Conservation (phyloP, 2,113 vertebrate species). For the Macroglossus sobrinus region DNA sequence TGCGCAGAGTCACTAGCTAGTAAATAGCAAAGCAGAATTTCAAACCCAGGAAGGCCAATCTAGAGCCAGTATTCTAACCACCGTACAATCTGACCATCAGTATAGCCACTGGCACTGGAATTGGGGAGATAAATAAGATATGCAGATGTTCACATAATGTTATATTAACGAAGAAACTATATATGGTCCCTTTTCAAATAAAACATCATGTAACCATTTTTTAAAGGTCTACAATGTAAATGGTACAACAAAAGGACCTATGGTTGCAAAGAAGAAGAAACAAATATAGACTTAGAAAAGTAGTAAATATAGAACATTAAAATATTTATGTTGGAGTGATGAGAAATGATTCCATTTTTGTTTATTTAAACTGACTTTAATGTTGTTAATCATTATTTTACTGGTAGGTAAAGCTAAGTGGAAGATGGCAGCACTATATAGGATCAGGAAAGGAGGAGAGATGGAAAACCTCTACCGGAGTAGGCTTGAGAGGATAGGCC, state of each 20-base stretch:
- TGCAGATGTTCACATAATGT: neutral
- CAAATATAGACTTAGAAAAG: neutral
- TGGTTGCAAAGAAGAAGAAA: neutral
- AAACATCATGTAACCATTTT: neutral
- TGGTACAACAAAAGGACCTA: neutral
- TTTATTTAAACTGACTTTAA: neutral
- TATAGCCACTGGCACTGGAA: neutral
- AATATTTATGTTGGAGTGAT: neutral
- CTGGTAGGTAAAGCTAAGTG: neutral
- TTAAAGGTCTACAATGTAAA: neutral
- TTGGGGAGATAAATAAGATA: neutral
- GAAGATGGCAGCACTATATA: constrained; percentile 34
- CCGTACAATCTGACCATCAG: neutral
- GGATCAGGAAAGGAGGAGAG: constrained; percentile 48
- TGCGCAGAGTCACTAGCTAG: neutral
- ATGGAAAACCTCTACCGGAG: neutral
- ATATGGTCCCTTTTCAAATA: neutral
- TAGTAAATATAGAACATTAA: neutral
- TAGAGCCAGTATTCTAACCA: neutral
- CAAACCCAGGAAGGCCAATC: neutral
- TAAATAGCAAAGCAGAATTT: neutral
- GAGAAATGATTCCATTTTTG: neutral
- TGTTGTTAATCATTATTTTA: neutral
- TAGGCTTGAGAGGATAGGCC: constrained; percentile 54
- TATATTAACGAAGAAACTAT: neutral